Base-by-base conservation (phyloP, 2,888 invertebrate genomes). In the Cephus pygmeus region DNA sequence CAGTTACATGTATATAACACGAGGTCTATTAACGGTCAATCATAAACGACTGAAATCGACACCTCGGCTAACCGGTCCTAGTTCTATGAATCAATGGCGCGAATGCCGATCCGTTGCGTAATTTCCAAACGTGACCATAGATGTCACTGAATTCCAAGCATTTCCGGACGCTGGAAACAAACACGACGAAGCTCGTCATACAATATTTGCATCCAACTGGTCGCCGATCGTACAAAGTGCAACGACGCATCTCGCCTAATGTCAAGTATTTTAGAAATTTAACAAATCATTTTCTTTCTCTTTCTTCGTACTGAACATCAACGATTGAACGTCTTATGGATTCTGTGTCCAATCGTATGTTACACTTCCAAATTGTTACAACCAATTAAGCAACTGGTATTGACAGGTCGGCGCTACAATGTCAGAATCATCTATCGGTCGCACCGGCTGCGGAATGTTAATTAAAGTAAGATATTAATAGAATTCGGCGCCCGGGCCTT, bases 401-500 rank as follows among this genome's bases (percentile, higher is more conserved):
- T 56, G 56, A 56, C 56, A 56, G 56, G 9, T 23, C 23, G 56
- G 23, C 23, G 56, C 56, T 9, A 56, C 2, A 56, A 56, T 56
- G 56, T 56, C 56, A 56, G 56, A 56, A 23, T 56, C 56, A 56
- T 23, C 56, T 23, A 56, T 71, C 71, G 33, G 12, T 71, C 23
- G 9, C 34, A 71, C 34, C 33, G 12, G 33, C 33, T 23, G 23
- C 31, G 71, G 71, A 71, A 34, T 34, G 71, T 71, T 34, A 34
- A 71, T 71, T 34, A 34, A 71, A 71, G 4, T 12, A 71, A 34
- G 71, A 33, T 71, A 71, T 71, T 71, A 34, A n/a, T 31, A 77
- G 77, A 79, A 81, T 84, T 85, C 80, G 82, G 80, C 80, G 34
- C 69, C 77, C 34, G 35, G 73, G n/a, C 12, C 31, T 76, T 80